phyloP scores from a whole-genome alignment of 2,113 vertebrate species.

The Oryzias woworae region DNA sequence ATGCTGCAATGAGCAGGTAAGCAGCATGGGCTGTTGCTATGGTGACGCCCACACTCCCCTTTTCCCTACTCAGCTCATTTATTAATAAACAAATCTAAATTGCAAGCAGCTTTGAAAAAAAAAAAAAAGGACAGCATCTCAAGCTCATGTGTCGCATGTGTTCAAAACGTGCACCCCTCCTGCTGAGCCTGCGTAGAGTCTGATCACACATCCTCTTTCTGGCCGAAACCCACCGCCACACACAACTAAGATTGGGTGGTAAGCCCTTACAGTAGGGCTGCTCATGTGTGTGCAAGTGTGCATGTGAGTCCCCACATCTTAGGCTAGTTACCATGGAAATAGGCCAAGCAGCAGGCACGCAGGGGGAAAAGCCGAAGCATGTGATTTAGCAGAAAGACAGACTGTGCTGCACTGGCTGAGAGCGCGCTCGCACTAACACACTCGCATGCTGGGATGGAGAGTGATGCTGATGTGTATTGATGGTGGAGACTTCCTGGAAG shows the following conservation, averaged over 20 bases:
- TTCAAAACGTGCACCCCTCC: slow-evolving; percentile 24
- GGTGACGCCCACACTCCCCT: slow-evolving; percentile 24
- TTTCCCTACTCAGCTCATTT: slow-evolving; percentile 13
- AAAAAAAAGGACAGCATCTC: slow-evolving; percentile 53
- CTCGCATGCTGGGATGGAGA: slow-evolving; percentile 33
- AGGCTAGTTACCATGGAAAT: slow-evolving; percentile 76
- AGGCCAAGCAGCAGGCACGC: slow-evolving; percentile 74
- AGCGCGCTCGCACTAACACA: slow-evolving; percentile 15
- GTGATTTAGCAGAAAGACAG: slow-evolving; percentile 68
- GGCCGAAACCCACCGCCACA: slow-evolving; percentile 59
- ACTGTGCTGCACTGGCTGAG: slow-evolving; percentile 57
- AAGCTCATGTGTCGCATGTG: slow-evolving; percentile 53
- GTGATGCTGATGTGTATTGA: slow-evolving; percentile 73
- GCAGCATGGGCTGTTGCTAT: slow-evolving; percentile 45
- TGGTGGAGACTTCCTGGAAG: slow-evolving; percentile 72
- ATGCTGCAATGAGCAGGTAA: slow-evolving; percentile 51
- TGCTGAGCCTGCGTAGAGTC: slow-evolving; percentile 57
- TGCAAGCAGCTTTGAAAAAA: slow-evolving; percentile 52
- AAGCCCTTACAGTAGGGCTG: slow-evolving; percentile 29
- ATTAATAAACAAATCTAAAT: slow-evolving; percentile 49
- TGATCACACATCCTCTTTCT: slow-evolving; percentile 67
- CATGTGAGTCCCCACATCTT: slow-evolving; percentile 42
- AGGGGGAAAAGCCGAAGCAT: slow-evolving; percentile 73
- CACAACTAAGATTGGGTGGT: slow-evolving; percentile 49
- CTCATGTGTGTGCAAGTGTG: slow-evolving; percentile 30